Conservation (phyloP, 2,797 vertebrate species). For the Karalla daura region DNA sequence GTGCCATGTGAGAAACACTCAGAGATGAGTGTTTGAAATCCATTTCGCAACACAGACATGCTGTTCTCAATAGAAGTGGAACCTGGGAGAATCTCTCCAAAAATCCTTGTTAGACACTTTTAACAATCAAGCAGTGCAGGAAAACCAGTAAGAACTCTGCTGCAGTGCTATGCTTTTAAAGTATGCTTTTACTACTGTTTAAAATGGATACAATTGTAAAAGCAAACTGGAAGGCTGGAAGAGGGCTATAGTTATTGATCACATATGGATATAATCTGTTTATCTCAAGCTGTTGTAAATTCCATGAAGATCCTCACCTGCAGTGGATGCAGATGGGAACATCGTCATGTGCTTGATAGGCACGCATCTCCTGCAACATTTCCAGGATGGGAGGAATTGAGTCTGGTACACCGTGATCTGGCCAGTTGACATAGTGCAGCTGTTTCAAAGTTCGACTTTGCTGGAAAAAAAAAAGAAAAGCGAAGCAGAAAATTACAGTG, state of each 20-base stretch:
- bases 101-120: too few species aligned
- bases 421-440: constrained; percentile 97
- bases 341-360: constrained; percentile 85
- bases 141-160: too few species aligned
- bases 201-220: neutral
- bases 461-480: constrained; percentile 69
- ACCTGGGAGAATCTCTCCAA: too few species aligned
- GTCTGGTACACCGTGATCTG: constrained; percentile 93
- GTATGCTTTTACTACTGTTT: too few species aligned
- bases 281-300: neutral
- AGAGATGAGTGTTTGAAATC: too few species aligned
- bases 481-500: neutral
- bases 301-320: constrained; percentile 83
- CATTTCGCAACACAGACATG: too few species aligned
- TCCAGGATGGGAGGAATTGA: constrained; percentile 92
- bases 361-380: constrained; percentile 89
- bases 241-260: neutral
- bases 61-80: too few species aligned
- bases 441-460: constrained; percentile 87
- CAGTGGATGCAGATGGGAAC: constrained; percentile 95
- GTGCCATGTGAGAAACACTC: too few species aligned
- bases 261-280: neutral
- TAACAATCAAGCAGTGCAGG: too few species aligned
- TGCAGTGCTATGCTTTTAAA: too few species aligned
- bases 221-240: neutral